Evolutionary conservation across 1,140 invertebrate genomes (phyloP), one percentile per base, ranked within the genome.

Genomic region (Anadara kagoshimensis): DNA sequence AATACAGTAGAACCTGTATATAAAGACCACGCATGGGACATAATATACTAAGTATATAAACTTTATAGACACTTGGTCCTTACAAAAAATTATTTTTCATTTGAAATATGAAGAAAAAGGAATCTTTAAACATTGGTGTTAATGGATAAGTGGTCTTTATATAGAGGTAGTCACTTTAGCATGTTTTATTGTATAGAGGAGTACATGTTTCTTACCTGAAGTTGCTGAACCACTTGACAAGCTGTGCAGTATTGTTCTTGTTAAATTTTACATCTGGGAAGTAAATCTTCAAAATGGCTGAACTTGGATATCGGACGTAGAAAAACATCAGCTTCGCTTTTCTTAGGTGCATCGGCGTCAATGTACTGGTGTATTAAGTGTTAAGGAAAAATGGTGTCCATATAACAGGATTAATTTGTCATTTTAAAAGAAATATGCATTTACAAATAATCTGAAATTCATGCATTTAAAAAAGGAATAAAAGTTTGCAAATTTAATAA

Each of bases 311-410:
- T 82, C 98, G 93, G 10, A 87, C 97, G 94, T 97, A 99, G 94
- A 99, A 99, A 94, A 99, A 99, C 98, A 99, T 99, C 91, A 99
- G 92, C 92, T 99, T 99, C 59, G 98, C 98, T 91, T 99, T 99
- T 85, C 98, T 93, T 86, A 99, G 94, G 92, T 99, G 98, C 96
- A 99, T 99, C 84, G 98, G 98, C 77, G 98, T 99, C 90, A 99
- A 92, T 11, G 87, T 89, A 57, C 76, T 81, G 69, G 90, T 90
- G 85, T 90, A 69, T 24, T 75, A 1, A 69, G 64, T 51, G 85
- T 89, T 86, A 89, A 89, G 87, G 87, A 81, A 61, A 69, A 44
- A 54, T 36, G 20, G 47, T 11, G 4, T 49, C 14, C 14, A 49
- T 14, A 49, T 4, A 49, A 49, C 1, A 49, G 1, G 11, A 14